Evolutionary conservation across 2,797 vertebrate species (phyloP).

Genomic region (Aplochiton taeniatus): DNA sequence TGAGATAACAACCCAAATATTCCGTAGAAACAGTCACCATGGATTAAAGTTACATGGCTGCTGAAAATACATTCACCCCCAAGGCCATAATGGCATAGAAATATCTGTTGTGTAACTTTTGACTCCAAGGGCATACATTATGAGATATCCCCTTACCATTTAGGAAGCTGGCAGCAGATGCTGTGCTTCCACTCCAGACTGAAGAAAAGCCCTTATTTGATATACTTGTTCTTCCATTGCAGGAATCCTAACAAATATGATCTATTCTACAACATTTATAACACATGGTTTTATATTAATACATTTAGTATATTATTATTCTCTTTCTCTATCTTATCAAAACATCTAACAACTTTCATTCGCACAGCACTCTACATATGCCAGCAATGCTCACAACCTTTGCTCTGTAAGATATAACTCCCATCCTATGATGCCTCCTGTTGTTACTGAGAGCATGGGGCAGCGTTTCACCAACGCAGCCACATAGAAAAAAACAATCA

Average conservation of each 20-base stretch:
- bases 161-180: constrained; percentile 28
- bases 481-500: too few relatives aligned
- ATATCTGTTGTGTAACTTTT: not conserved
- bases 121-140: constrained; percentile 18
- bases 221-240: not conserved
- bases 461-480: too few relatives aligned
- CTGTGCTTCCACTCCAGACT: not conserved
- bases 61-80: not conserved
- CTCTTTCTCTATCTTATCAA: too few relatives aligned
- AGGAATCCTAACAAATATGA: not conserved
- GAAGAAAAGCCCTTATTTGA: not conserved
- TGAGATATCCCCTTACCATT: constrained; percentile 47
- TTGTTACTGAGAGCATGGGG: too few relatives aligned
- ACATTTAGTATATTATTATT: not conserved
- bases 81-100: constrained; percentile 11
- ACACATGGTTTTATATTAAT: not conserved
- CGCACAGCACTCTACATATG: too few relatives aligned
- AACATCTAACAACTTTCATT: too few relatives aligned
- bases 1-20: not conserved
- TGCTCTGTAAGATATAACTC: too few relatives aligned
- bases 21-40: not conserved
- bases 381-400: too few relatives aligned
- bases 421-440: too few relatives aligned
- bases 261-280: not conserved
- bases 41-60: constrained; percentile 34